Evolutionary conservation across 2,797 vertebrate genomes (phyloP), one percentile per base, ranked within the genome.

Genomic region (Falco berigora): DNA sequence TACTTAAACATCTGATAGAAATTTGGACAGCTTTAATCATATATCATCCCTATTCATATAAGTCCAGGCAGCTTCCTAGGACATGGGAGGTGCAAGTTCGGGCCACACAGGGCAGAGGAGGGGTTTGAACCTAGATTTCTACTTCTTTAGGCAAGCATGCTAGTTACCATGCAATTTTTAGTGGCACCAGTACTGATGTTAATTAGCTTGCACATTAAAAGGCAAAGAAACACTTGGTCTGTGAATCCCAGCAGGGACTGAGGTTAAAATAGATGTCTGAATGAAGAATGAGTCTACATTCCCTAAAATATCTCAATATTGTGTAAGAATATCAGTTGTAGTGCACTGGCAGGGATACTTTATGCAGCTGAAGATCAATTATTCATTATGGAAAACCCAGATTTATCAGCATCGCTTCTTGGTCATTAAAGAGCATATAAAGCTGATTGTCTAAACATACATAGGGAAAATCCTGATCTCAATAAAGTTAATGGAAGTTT

Each of bases 21-120:
- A 88, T 96, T 75, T 84, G 30, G 28, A 83, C 32, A 86, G 53
- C 28, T 94, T 93, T 84, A 81, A 79, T 94, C 82, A 62, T 74
- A 9, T 34, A 78, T 95, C 68, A 81, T n/a, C 32, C n/a, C 23
- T 49, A n/a, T 62, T 81, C 38, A 53, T 4, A 42, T 28, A 44
- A 94, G 56, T 24, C 64, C 49, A 86, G 53, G 21, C 36, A 88
- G 49, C 86, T 90, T 87, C 80, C 64, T 74, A 44, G 34, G 28
- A 61, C 7, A 27, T 5, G 14, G 53, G 53, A 88, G 49, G 64
- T 38, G 13, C 20, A 86, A 75, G 34, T 75, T 93, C 28, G 71
- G 76, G 49, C 67, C 38, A 89, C 74, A 30, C 27, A 85, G 56
- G 38, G 42, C 49, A 93, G 47, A 86, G 9, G 15, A 92, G 2